A percentile compares a stretch with the other conserved stretches of the same genome.
Evolutionary conservation across 2,113 vertebrate species (phyloP).

Genomic region (Ailuropoda melanoleuca): DNA sequence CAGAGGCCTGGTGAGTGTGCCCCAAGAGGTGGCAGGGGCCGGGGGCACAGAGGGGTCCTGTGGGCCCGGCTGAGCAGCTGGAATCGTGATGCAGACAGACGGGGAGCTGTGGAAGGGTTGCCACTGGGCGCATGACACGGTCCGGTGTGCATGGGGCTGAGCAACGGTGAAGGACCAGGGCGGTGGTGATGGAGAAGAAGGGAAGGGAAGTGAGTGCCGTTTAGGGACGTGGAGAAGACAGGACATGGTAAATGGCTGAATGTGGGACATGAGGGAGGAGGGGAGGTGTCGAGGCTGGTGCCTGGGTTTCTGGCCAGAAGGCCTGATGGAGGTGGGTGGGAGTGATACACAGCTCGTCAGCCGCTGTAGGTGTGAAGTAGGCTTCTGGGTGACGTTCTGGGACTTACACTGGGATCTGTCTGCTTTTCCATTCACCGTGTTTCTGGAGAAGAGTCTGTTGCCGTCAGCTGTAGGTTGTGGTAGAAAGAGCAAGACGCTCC

Average conservation of each 20-base stretch:
- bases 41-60: neutral
- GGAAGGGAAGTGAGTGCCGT: neutral
- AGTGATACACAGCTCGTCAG: neutral
- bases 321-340: neutral
- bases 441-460: slow-evolving; percentile 4
- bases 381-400: neutral
- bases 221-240: neutral
- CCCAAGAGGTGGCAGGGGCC: neutral
- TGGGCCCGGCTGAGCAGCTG: neutral
- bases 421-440: neutral
- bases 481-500: neutral
- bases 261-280: neutral
- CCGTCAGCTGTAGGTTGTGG: neutral
- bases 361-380: slow-evolving; percentile 41
- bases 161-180: neutral
- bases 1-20: slow-evolving; percentile 56
- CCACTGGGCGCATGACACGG: neutral
- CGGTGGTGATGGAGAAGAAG: neutral
- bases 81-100: neutral
- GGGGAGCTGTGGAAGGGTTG: neutral
- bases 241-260: neutral
- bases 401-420: neutral
- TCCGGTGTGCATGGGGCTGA: rapidly evolving
- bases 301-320: neutral
- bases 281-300: neutral